These are phyloP conservation scores for Pangasianodon gigas DNA, from an alignment of 2,113 vertebrate genomes.

Conservation along the genomic window DNA sequence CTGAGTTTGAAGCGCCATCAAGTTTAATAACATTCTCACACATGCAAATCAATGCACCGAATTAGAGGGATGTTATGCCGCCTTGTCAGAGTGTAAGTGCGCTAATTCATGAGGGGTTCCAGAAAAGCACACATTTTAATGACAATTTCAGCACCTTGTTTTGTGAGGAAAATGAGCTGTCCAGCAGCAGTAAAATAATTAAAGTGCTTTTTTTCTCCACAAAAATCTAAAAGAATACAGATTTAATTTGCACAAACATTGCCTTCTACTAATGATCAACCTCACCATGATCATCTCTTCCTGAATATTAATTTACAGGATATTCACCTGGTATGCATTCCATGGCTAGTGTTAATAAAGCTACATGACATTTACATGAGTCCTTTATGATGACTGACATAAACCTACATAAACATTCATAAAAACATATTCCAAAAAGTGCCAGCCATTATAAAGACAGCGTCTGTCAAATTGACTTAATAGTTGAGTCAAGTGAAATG, in stretches of 20 bases:
- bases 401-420: not conserved
- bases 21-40: slow-evolving; percentile 54
- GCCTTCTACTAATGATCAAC: not conserved
- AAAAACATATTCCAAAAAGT: not conserved
- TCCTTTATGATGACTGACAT: not conserved
- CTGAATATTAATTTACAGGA: not conserved
- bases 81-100: slow-evolving; percentile 38
- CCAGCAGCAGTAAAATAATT: slow-evolving; percentile 12
- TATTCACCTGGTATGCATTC: not conserved
- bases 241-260: not conserved
- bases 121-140: slow-evolving; percentile 8
- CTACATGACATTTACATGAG: not conserved
- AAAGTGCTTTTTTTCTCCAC: not conserved
- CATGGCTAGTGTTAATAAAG: not conserved
- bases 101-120: slow-evolving; percentile 20
- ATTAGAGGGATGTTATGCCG: slow-evolving; percentile 45
- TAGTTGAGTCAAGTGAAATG: too few species aligned
- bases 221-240: slow-evolving; percentile 6
- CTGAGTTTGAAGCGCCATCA: slow-evolving; percentile 47
- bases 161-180: slow-evolving; percentile 18
- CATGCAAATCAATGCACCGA: slow-evolving; percentile 54
- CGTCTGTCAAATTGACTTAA: not conserved
- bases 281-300: not conserved
- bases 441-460: not conserved
- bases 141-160: slow-evolving; percentile 17